These are phyloP conservation scores for Hypomecis atomaria DNA, from an alignment of 2,888 invertebrate species.

Conservation along the genomic window DNA sequence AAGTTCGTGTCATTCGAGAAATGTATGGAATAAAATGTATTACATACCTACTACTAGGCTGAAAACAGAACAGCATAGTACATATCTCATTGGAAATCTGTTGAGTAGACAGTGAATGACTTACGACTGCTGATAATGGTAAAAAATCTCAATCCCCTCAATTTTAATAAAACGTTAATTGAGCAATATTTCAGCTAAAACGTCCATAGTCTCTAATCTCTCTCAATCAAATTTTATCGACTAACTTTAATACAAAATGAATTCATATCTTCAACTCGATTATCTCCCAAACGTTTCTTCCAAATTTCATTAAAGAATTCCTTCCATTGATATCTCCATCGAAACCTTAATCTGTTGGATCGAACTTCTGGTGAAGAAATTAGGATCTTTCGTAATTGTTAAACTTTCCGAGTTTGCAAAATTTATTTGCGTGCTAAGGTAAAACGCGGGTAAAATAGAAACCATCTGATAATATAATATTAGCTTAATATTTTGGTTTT, in stretches of 20 bases:
- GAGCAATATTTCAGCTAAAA: background rate
- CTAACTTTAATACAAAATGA: conserved; percentile 17
- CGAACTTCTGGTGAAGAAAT: conserved; percentile 32
- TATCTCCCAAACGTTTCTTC: conserved; percentile 28
- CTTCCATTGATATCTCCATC: conserved; percentile 25
- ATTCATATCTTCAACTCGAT: conserved; percentile 26
- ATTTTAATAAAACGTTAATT: background rate
- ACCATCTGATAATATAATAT: too few relatives aligned
- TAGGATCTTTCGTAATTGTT: conserved; percentile 32
- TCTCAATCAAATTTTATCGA: conserved; percentile 18
- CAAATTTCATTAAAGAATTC: conserved; percentile 28
- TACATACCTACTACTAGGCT: too few relatives aligned
- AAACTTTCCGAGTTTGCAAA: conserved; percentile 28
- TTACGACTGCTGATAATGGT: too few relatives aligned
- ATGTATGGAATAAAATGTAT: too few relatives aligned
- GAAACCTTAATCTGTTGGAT: conserved; percentile 30
- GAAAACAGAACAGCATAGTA: too few relatives aligned
- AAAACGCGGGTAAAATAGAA: background rate
- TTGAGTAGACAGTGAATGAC: too few relatives aligned
- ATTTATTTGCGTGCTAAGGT: conserved; percentile 22
- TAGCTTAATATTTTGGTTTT: too few relatives aligned
- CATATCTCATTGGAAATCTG: too few relatives aligned
- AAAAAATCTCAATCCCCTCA: too few relatives aligned
- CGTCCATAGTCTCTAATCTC: conserved; percentile 8
- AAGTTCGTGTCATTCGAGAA: too few relatives aligned